Percentiles rank a stretch among this genome's conserved stretches.
Conservation (phyloP, 1,140 invertebrate genomes). For the Pentalonia nigronervosa region DNA sequence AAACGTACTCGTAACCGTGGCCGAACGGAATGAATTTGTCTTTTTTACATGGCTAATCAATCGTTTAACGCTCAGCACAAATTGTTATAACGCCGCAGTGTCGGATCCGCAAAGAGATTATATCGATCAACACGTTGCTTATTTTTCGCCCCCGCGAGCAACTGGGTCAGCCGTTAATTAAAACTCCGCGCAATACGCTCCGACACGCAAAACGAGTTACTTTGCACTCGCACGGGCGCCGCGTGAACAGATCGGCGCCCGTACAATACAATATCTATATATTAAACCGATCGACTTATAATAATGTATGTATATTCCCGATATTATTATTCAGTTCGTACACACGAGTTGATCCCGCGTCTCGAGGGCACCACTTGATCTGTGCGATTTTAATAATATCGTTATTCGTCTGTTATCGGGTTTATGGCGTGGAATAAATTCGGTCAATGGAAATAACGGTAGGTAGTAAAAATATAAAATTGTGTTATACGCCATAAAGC, state of each 20-base stretch:
- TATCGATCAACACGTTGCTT: not conserved
- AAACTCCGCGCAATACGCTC: not conserved
- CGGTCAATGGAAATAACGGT: not conserved
- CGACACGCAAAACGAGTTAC: not conserved
- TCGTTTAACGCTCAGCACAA: not conserved
- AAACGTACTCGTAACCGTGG: not conserved
- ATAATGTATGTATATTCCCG: not conserved
- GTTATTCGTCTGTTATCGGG: no score
- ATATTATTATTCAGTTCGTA: not conserved
- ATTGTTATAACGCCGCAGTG: not conserved
- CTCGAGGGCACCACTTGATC: no score
- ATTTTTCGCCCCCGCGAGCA: not conserved
- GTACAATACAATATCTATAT: not conserved
- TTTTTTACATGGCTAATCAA: not conserved
- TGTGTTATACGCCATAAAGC: no score
- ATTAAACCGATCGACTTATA: not conserved
- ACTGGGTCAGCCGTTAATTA: constrained; percentile 11
- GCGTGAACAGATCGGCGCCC: no score
- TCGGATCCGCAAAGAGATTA: not conserved
- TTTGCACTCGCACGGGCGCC: no score
- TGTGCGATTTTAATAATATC: not conserved
- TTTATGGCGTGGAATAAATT: not conserved
- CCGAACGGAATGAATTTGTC: not conserved
- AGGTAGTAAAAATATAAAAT: no score
- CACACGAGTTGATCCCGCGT: no score